Base-by-base conservation (phyloP, 2,797 vertebrate species). In the Peromyscus attwateri region DNA sequence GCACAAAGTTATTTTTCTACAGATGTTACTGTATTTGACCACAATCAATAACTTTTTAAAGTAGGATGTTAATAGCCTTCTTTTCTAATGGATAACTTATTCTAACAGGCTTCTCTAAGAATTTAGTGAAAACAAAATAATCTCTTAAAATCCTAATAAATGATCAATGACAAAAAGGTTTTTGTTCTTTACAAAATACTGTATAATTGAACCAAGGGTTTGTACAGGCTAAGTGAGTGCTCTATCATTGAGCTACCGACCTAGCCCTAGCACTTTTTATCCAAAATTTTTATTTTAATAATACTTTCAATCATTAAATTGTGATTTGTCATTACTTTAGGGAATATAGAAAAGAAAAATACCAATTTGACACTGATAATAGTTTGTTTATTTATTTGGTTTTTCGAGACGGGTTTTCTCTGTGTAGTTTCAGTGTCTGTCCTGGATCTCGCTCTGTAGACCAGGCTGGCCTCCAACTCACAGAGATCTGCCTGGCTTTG, bases 81-180 rank as follows among this genome's bases (percentile, higher is more conserved):
- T 95, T 94, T 97, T 93, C 60, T 81, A 93, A 27, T 49, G 82
- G 90, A 40, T 85, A 76, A 62, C 75, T 79, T 37, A 77, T 55
- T 31, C 93, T 64, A 82, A 91, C 55, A 91, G 43, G 4, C 43
- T 83, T 77, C 12, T 75, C 34, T 87, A 55, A 80, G 40, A 87
- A 68, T 83, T 84, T 68, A 92, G 64, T 76, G 31, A 52, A 88
- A n/a, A 77, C 60, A 82, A 76, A 77, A 62, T 10, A 40, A 27
- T 52, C 29, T 40, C 40, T 82, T 37, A 34, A 87, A 57, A 81
- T 34, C 21, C 31, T 71, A 17, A 16, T 71, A 85, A 77, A 75
- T 55, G 66, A 29, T 84, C 49, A 52, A 13, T 52, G 49, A 52
- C 49, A 52, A 52, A 49, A 49, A 49, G 12, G 49, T 13, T 52